Evolutionary conservation across 2,797 vertebrate genomes (phyloP), one percentile per base, ranked within the genome.

Genomic region (Sitta carolinensis): DNA sequence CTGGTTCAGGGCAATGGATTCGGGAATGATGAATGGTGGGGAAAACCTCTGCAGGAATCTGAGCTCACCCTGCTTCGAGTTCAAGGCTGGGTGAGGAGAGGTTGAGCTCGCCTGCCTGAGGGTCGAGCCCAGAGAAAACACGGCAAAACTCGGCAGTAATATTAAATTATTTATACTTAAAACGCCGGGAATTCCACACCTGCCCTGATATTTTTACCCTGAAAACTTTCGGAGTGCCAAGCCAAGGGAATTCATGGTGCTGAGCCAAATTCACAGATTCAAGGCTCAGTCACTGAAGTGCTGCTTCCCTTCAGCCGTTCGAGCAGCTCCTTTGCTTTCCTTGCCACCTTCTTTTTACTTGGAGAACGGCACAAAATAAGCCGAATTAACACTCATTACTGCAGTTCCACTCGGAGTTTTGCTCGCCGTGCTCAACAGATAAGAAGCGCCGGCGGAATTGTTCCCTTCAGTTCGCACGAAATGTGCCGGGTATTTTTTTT

Each of bases 131-230:
- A 5, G 51, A 25, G 26, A 13, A 42, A 38, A 14, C 7, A 4
- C 9, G 6, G 47, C 15, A 16, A 38, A 48, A 30, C 3, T 4
- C 3, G 18, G 22, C 54, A 38, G 3, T 17, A 2, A 0, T 1
- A 8, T 36, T 36, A 36, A 36, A 36, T 36, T 8, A 36, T 36
- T 36, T 36, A 11, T 5, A 0, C 1, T 30, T 10, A 13, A 34
- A 84, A 22, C 59, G 2, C 34, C 0, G 21, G 3, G 5, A 29
- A 12, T 59, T 73, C 54, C 73, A 19, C 3, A 7, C 45, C 57
- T 43, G 47, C 34, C 54, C 51, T 16, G 40, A 3, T 3, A 0
- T 13, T 23, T 7, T 48, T 2, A 12, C 54, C 66, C 61, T 0
- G 9, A 48, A n/a, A 40, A 9, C 54, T 21, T 21, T 34, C 2